Conservation (phyloP, 2,797 vertebrate genomes). For the Anguilla pacifica region DNA sequence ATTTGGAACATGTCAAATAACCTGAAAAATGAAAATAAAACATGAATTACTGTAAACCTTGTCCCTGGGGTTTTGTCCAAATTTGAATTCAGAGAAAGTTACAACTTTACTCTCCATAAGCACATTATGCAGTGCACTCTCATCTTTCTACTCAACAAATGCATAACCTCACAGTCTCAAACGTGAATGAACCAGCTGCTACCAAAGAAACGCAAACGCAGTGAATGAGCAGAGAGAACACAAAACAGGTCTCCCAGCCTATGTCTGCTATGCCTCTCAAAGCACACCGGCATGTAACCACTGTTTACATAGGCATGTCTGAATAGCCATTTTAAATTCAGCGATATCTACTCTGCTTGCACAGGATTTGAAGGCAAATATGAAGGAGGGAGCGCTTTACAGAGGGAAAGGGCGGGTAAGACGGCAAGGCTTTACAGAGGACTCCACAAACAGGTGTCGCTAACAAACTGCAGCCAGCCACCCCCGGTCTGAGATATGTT, state of each 20-base stretch:
- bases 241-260: conserved; percentile 1
- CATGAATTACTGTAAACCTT: not conserved
- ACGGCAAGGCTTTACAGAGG: conserved; percentile 47
- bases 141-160: not conserved
- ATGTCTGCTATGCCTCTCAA: conserved; percentile 16
- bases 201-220: not conserved
- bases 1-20: not conserved
- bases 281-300: conserved; percentile 40
- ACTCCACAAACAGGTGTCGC: conserved; percentile 39
- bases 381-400: not conserved
- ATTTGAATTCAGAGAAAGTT: not conserved
- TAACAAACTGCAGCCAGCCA: conserved; percentile 39
- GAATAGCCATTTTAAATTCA: conserved; percentile 41
- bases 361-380: conserved; percentile 18
- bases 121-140: not conserved
- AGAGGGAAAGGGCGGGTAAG: conserved; percentile 22
- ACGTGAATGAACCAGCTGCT: not conserved
- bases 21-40: not conserved
- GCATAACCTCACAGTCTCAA: not conserved
- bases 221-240: conserved; percentile 19
- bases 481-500: conserved; percentile 21
- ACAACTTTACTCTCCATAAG: not conserved
- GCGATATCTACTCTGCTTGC: conserved; percentile 24
- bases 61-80: not conserved
- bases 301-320: conserved; percentile 47